Evolutionary conservation across 2,113 vertebrate genomes (phyloP).

Genomic region (Zosterops hypoxanthus): DNA sequence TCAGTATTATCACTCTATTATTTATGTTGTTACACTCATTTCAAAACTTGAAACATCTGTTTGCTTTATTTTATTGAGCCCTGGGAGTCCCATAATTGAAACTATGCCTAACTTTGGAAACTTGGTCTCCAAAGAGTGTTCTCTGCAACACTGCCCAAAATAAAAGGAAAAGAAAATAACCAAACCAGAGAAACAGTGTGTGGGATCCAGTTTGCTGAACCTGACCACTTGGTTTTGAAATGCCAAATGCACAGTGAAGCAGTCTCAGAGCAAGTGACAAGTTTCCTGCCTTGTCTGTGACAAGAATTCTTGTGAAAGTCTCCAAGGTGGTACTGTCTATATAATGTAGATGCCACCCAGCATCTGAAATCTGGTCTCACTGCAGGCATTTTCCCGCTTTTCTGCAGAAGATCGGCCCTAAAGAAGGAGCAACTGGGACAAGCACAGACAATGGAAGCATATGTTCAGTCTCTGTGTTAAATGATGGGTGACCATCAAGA

Average conservation of each 20-base stretch:
- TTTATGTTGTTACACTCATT: slow-evolving; percentile 15
- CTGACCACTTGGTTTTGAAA: not conserved
- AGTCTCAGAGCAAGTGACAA: not conserved
- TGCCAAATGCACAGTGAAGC: not conserved
- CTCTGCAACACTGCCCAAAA: not conserved
- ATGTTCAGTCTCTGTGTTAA: not conserved
- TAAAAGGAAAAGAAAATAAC: not conserved
- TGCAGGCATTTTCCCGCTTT: not conserved
- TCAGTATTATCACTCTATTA: slow-evolving; percentile 10
- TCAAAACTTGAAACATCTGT: slow-evolving; percentile 62
- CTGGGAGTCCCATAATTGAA: slow-evolving; percentile 11
- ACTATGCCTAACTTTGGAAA: slow-evolving; percentile 14
- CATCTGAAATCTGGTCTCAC: not conserved
- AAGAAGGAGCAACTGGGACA: not conserved
- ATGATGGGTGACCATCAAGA: not conserved
- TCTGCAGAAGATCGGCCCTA: not conserved
- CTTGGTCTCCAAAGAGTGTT: slow-evolving; percentile 25
- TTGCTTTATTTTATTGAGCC: slow-evolving; percentile 54
- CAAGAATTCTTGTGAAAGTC: not conserved
- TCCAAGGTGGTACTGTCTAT: not conserved
- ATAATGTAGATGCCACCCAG: not conserved
- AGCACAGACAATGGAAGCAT: not conserved
- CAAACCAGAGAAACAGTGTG: not conserved
- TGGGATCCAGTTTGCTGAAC: not conserved
- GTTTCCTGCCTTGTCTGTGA: not conserved